These are phyloP conservation scores for Argentina silus DNA, from an alignment of 2,797 vertebrate species.

Conservation along the genomic window DNA sequence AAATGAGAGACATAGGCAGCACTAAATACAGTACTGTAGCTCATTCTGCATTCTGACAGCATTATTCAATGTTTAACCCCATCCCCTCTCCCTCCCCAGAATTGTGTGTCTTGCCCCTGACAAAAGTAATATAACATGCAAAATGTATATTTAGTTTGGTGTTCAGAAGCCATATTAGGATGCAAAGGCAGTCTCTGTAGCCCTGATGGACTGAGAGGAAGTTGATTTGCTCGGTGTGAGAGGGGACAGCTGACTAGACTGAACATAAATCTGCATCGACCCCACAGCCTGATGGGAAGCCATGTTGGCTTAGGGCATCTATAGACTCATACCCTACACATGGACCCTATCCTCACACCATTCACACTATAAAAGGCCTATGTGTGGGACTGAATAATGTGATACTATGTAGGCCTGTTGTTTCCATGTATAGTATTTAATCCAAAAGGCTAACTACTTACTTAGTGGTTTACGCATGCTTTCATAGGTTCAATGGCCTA, in stretches of 20 bases:
- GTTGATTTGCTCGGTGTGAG: not conserved
- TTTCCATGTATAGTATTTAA: too few relatives aligned
- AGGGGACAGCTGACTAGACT: slow-evolving; percentile 1
- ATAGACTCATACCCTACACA: too few relatives aligned
- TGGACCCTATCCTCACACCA: too few relatives aligned
- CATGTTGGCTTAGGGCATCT: not conserved
- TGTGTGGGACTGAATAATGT: not conserved
- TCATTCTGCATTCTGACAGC: too few relatives aligned
- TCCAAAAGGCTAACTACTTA: too few relatives aligned
- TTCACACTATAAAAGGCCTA: not conserved
- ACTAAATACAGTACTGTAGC: too few relatives aligned
- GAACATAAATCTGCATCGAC: slow-evolving; percentile 6
- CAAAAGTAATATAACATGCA: not conserved
- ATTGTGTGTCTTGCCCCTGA: not conserved
- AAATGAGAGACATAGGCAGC: not conserved
- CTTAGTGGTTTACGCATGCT: too few relatives aligned
- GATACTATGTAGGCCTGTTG: too few relatives aligned
- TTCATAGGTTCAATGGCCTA: too few relatives aligned
- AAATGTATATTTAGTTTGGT: not conserved
- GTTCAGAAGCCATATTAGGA: not conserved
- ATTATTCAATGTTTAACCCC: not conserved
- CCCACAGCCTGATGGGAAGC: not conserved
- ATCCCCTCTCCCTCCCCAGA: not conserved
- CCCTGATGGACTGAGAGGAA: not conserved
- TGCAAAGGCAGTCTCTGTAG: not conserved